Evolutionary conservation across 53 echinoderm and acorn worm species (phyloP), one percentile per base, ranked within the genome.

Genomic region (Stichopus horrens): DNA sequence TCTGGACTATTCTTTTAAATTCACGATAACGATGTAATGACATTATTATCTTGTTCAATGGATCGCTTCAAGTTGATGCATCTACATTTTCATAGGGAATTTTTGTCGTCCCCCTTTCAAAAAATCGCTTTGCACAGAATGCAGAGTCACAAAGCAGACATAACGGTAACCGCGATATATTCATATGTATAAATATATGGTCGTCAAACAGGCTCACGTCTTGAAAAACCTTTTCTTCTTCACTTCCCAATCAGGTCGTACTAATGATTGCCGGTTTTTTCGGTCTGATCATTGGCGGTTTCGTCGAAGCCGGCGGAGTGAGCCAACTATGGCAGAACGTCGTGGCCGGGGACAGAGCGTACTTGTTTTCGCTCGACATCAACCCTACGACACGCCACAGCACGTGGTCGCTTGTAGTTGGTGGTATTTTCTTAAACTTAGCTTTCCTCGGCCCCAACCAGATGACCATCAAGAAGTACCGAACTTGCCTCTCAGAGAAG

Each of bases 401-500:
- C 21, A 74, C 74, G 14, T 86, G 73, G 86, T 71, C 86, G 4
- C 51, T 86, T 8, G 14, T 86, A 14, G 55, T 86, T n/a, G 86
- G 86, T 11, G 86, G 86, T 73, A 74, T 74, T 7, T 86, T 86
- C 55, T 53, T 86, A 9, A 86, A 73, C 14, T 74, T 86, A 65
- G 52, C 73, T 18, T 86, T 86, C 22, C 86, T 86, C 74, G 87
- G 87, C 5, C 87, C 87, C 9, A 87, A 87, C 19, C 87, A 87
- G 20, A 87, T 87, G 87, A n/a, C 55, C 5, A 87, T 87, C 18
- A 75, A 74, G 57, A 74, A 75, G 52, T 87, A 87, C 21, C 54
- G 75, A 9, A 87, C 74, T 1, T 74, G 73, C 18, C 19, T 74
- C 8, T 52, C 74, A 19, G 87, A 87, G 23, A 55, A 19, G 5